phyloP scores from a whole-genome alignment of 1,140 invertebrate species.

The Trinorchestia longiramus region DNA sequence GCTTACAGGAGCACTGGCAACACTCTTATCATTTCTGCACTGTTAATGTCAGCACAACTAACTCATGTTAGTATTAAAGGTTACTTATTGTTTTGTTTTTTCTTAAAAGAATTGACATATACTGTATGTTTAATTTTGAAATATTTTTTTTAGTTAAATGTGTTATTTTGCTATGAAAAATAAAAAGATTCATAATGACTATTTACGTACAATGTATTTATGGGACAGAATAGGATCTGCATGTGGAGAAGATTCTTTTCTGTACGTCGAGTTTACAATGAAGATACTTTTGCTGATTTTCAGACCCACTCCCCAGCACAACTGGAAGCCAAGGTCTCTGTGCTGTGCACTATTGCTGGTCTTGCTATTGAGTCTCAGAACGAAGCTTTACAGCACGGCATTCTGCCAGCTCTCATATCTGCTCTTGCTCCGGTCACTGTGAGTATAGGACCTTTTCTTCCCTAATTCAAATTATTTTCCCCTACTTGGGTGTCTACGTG shows the following conservation, averaged over 20 bases:
- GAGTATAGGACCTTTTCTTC: neutral
- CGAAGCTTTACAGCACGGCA: slow-evolving; percentile 56
- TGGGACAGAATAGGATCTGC: neutral
- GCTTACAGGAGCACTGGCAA: slow-evolving; percentile 4
- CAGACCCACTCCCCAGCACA: slow-evolving; percentile 59
- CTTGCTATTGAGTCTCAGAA: slow-evolving; percentile 56
- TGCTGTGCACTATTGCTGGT: slow-evolving; percentile 58
- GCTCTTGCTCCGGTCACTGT: slow-evolving; percentile 56
- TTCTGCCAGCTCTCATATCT: slow-evolving; percentile 61
- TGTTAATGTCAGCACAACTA: slow-evolving; percentile 56
- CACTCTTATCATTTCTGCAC: slow-evolving; percentile 56
- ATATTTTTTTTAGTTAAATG: neutral
- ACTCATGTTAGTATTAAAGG: slow-evolving; percentile 51
- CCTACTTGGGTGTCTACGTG: too few species aligned
- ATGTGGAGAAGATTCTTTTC: neutral
- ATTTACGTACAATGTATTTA: neutral
- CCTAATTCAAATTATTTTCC: neutral
- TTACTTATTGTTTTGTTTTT: neutral
- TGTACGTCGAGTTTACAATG: neutral
- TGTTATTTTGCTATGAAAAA: too few species aligned
- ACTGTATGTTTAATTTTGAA: neutral
- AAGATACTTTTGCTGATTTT: neutral
- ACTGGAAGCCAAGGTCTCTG: slow-evolving; percentile 60
- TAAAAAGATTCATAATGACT: too few species aligned
- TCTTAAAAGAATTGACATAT: neutral